These are phyloP conservation scores for Phortica okadai DNA, from an alignment of 2,888 invertebrate species.

Conservation along the genomic window DNA sequence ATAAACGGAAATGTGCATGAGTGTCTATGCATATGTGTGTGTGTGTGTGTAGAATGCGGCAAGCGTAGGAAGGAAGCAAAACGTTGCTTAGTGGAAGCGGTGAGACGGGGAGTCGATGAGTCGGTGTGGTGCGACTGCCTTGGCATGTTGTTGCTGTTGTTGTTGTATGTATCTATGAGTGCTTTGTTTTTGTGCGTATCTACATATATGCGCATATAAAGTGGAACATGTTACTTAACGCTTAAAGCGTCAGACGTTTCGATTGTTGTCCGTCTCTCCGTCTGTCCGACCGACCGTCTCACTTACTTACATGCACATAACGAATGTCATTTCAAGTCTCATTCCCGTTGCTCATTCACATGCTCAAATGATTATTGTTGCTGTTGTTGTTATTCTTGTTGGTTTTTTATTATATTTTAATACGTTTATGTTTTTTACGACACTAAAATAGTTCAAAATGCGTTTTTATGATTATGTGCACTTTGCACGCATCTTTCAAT, in stretches of 20 bases:
- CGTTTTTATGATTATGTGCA: conserved; percentile 30
- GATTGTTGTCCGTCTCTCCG: background rate
- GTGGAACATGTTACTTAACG: conserved; percentile 65
- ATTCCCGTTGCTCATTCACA: background rate
- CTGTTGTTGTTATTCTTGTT: background rate
- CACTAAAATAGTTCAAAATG: conserved; percentile 22
- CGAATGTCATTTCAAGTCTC: conserved; percentile 38
- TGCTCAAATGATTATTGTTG: background rate
- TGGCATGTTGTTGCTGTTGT: too few relatives aligned
- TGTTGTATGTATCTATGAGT: too few relatives aligned
- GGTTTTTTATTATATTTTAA: conserved; percentile 7
- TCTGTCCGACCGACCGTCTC: background rate
- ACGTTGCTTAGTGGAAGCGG: background rate
- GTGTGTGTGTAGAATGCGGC: background rate
- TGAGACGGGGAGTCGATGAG: background rate
- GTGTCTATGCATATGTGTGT: background rate
- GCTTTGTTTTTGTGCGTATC: background rate
- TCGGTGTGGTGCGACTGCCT: background rate
- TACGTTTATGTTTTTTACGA: conserved; percentile 3
- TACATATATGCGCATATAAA: conserved; percentile 11
- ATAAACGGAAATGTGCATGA: conserved; percentile 43
- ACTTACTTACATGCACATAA: conserved; percentile 27
- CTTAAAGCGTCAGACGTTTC: conserved; percentile 59
- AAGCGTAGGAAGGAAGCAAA: conserved; percentile 14
- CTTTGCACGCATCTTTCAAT: conserved; percentile 34